Evolutionary conservation across 2,888 invertebrate species (phyloP).

Genomic region (Myopa testacea): DNA sequence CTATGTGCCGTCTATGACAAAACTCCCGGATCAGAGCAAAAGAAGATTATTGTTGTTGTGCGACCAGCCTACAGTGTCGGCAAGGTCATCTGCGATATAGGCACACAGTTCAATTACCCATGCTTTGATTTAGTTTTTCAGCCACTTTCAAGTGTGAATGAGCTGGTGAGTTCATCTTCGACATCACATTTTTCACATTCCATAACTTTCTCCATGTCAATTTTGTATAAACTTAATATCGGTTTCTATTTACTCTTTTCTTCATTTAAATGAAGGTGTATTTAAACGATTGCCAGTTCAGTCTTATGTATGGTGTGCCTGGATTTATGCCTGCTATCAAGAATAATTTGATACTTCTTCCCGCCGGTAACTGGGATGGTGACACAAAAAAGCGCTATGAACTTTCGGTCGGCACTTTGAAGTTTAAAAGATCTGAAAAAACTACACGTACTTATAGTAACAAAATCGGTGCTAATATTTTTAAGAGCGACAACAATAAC

Average conservation of each 20-base stretch:
- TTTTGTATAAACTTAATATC: not conserved
- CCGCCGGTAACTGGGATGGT: slow-evolving; percentile 61
- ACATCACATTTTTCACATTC: no score
- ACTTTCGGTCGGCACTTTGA: slow-evolving; percentile 44
- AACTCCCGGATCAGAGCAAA: slow-evolving; percentile 64
- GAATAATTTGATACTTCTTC: slow-evolving; percentile 61
- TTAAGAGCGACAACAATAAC: slow-evolving; percentile 35
- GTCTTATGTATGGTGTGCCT: slow-evolving; percentile 58
- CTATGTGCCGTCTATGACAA: slow-evolving; percentile 64
- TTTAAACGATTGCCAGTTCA: slow-evolving; percentile 58
- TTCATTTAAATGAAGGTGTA: slow-evolving; percentile 53
- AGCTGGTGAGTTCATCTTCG: slow-evolving; percentile 54
- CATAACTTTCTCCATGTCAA: not conserved
- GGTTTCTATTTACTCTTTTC: not conserved
- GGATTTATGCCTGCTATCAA: slow-evolving; percentile 61
- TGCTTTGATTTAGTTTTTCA: slow-evolving; percentile 65
- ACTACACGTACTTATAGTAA: slow-evolving; percentile 8
- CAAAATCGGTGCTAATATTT: slow-evolving; percentile 38
- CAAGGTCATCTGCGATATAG: slow-evolving; percentile 62
- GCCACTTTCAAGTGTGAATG: slow-evolving; percentile 55
- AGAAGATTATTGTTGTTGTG: slow-evolving; percentile 65
- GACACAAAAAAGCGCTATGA: slow-evolving; percentile 60
- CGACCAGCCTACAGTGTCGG: slow-evolving; percentile 62
- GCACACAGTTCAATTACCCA: slow-evolving; percentile 63
- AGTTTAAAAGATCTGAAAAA: slow-evolving; percentile 12